phyloP scores from a whole-genome alignment of 2,888 invertebrate species.

The Himalopsyche anomala region DNA sequence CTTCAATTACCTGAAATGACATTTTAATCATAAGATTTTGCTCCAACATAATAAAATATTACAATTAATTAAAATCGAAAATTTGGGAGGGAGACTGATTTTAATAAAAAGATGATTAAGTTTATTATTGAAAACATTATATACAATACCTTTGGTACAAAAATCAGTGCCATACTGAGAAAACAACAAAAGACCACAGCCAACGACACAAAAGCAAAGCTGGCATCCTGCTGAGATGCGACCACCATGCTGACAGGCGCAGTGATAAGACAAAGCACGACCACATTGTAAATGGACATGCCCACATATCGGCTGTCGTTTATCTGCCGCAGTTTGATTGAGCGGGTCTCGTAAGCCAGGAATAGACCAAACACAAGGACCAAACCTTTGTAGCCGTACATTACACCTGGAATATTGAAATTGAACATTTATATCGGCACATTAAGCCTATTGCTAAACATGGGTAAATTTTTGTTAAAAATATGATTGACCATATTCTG shows the following conservation, averaged over 20 bases:
- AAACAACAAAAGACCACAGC: constrained; percentile 99
- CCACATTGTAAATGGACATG: constrained; percentile 99
- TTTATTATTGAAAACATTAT: constrained; percentile 28
- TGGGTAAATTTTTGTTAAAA: too few relatives aligned
- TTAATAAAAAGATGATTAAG: constrained; percentile 18
- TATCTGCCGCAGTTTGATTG: constrained; percentile 96
- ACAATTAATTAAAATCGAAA: too few relatives aligned
- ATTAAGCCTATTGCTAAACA: too few relatives aligned
- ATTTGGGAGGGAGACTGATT: background rate
- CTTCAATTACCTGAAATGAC: constrained; percentile 87
- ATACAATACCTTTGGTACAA: constrained; percentile 92
- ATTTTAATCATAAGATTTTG: too few relatives aligned
- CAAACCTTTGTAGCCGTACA: constrained; percentile 98
- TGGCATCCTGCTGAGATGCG: constrained; percentile 97
- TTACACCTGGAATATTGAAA: constrained; percentile 81
- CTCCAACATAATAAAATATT: too few relatives aligned
- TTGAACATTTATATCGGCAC: too few relatives aligned
- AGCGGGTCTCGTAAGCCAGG: constrained; percentile 98
- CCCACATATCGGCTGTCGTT: constrained; percentile 99
- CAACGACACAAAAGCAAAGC: constrained; percentile 96
- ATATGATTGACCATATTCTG: too few relatives aligned
- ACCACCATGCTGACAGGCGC: constrained; percentile 98
- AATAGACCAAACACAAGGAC: constrained; percentile 98
- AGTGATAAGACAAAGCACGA: constrained; percentile 97
- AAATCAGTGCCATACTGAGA: constrained; percentile 98